Percentiles rank a stretch among this genome's conserved stretches.
phyloP scores from a whole-genome alignment of 1,140 invertebrate species.

The Hestina assimilis region DNA sequence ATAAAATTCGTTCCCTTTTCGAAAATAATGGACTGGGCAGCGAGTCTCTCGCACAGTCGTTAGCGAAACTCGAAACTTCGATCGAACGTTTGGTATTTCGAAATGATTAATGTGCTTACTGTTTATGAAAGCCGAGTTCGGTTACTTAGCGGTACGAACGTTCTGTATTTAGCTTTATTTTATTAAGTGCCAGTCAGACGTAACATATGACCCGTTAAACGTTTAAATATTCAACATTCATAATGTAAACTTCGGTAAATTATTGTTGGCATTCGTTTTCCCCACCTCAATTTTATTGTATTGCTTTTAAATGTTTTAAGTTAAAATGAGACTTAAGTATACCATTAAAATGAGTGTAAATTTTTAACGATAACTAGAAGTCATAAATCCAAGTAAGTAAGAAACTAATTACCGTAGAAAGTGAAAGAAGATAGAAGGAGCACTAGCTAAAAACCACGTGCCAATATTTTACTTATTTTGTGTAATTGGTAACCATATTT shows the following conservation, averaged over 20 bases:
- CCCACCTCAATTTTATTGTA: not conserved
- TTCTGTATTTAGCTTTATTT: conserved; percentile 21
- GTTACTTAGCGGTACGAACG: conserved; percentile 26
- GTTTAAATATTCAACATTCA: not conserved
- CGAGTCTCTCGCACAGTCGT: conserved; percentile 59
- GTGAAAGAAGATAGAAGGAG: no score
- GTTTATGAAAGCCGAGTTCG: conserved; percentile 46
- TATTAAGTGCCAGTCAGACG: conserved; percentile 6
- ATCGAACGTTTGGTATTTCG: conserved; percentile 47
- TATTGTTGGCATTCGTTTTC: not conserved
- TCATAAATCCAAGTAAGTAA: no score
- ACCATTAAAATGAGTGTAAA: no score
- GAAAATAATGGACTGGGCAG: conserved; percentile 68
- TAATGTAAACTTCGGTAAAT: not conserved
- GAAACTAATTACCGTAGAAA: no score
- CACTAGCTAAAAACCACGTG: no score
- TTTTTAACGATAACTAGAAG: not conserved
- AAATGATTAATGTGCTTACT: conserved; percentile 57
- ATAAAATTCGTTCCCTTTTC: conserved; percentile 51
- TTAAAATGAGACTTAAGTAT: not conserved
- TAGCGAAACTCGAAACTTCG: conserved; percentile 57
- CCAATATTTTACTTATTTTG: no score
- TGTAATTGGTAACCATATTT: no score
- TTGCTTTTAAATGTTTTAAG: not conserved
- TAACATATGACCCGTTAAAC: conserved; percentile 4